These are phyloP conservation scores for Caradrina kadenii DNA, from an alignment of 2,888 invertebrate genomes.

Conservation along the genomic window DNA sequence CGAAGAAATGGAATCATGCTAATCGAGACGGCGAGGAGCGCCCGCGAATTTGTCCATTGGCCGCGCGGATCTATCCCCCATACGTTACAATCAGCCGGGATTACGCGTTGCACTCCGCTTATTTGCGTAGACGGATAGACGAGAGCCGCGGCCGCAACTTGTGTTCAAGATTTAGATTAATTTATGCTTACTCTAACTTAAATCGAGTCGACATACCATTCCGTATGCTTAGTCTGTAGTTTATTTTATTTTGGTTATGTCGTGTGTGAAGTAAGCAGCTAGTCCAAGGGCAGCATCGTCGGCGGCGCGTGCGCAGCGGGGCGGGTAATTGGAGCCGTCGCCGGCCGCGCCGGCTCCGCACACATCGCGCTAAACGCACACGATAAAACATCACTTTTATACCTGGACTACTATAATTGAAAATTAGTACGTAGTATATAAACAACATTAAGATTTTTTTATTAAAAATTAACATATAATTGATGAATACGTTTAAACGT, in stretches of 20 bases:
- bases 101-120: constrained; percentile 43
- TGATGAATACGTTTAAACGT: constrained; percentile 35
- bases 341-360: constrained; percentile 59
- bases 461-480: constrained; percentile 22
- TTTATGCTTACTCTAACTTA: constrained; percentile 45
- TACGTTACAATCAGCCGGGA: constrained; percentile 77
- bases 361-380: constrained; percentile 60
- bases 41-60: constrained; percentile 73
- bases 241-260: constrained; percentile 67
- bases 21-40: constrained; percentile 63
- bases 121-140: constrained; percentile 43
- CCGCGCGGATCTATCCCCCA: constrained; percentile 65
- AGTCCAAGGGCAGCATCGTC: constrained; percentile 73
- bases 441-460: constrained; percentile 11
- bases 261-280: constrained; percentile 70
- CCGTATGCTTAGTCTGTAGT: constrained; percentile 33
- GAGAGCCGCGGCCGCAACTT: constrained; percentile 5
- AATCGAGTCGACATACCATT: constrained; percentile 34
- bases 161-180: constrained; percentile 23
- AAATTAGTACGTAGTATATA: constrained; percentile 5
- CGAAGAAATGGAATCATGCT: constrained; percentile 79
- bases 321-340: constrained; percentile 73
- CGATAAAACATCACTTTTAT: constrained; percentile 44
- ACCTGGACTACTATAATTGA: constrained; percentile 33
- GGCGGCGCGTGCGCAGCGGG: constrained; percentile 70